A percentile compares a stretch with the other conserved stretches of the same genome.
phyloP scores from a whole-genome alignment of 2,797 vertebrate genomes.

The Carapus acus region DNA sequence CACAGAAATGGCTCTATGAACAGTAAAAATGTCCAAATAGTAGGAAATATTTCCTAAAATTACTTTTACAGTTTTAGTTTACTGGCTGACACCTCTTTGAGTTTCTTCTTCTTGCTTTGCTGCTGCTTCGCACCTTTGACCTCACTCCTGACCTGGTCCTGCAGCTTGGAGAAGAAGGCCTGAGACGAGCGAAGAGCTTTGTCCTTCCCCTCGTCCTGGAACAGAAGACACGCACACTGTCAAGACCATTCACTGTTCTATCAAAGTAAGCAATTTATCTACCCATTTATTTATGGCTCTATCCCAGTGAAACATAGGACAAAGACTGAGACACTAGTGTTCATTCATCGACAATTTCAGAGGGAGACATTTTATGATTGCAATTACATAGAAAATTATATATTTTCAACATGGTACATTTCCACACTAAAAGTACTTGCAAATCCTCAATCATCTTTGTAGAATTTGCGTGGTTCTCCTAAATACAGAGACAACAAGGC shows the following conservation, averaged over 20 bases:
- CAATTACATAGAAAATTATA: too few species aligned
- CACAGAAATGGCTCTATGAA: conserved; percentile 59
- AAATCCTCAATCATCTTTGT: too few species aligned
- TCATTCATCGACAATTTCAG: too few species aligned
- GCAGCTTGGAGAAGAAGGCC: conserved; percentile 93
- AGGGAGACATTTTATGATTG: too few species aligned
- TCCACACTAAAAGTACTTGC: too few species aligned
- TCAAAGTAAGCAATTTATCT: too few species aligned
- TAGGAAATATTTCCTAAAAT: background rate
- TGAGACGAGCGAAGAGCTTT: conserved; percentile 89
- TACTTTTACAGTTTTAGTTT: conserved; percentile 85
- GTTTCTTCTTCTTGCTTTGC: conserved; percentile 79
- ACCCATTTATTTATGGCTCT: too few species aligned
- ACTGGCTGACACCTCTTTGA: conserved; percentile 78
- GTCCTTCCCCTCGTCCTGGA: conserved; percentile 92
- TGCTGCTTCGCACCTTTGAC: conserved; percentile 78
- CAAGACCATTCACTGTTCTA: too few species aligned
- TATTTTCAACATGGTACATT: too few species aligned
- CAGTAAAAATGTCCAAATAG: conserved; percentile 32
- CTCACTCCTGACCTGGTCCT: conserved; percentile 94
- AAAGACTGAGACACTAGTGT: background rate
- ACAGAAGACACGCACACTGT: conserved; percentile 5
- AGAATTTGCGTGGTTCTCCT: too few species aligned
- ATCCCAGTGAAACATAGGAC: conserved; percentile 60
- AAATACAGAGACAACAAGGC: too few species aligned